Evolutionary conservation across 2,113 vertebrate genomes (phyloP), one percentile per base, ranked within the genome.

Genomic region (Kobus ellipsiprymnus): DNA sequence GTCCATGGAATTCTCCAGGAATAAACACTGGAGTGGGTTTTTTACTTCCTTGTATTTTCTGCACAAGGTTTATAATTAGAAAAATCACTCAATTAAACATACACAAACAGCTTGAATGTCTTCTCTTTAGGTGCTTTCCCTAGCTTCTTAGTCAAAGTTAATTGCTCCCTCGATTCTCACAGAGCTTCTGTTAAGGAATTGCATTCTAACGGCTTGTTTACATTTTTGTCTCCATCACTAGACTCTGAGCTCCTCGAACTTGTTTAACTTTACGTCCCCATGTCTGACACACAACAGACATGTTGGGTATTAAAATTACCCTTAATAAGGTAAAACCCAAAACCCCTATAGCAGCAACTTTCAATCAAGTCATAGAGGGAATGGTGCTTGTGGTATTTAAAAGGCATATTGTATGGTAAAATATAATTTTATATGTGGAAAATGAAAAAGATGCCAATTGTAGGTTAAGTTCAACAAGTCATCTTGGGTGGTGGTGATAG

Each of bases 141-240:
- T 36, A 27, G 25, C 21, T 64, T 30, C 16, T 67, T 55, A 84
- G 55, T 83, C 59, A 57, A 52, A 87, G 64, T 40, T 52, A 81
- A n/a, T 33, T 52, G 15, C 1, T 80, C 16, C 30, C 29, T 52
- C 36, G 2, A 14, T 44, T 36, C 48, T 92, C 5, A 17, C 12
- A 12, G 4, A 84, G 57, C 25, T 74, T 77, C 84, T 81, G 7
- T 71, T 77, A 81, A 59, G 77, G 62, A 84, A 83, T 36, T 93
- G 21, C 29, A 55, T 60, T 85, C 74, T 94, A 59, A 82, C 52
- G 57, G 54, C 29, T 95, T 93, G n/a, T 93, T 97, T 92, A 97
- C n/a, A 30, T 87, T 44, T 95, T 74, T 90, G 7, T 92, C 55
- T 87, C 90, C 3, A 46, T 40, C 64, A 11, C 77, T 90, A 14